Conservation (phyloP, 2,797 vertebrate species). For the Melanotaenia maccullochi region DNA sequence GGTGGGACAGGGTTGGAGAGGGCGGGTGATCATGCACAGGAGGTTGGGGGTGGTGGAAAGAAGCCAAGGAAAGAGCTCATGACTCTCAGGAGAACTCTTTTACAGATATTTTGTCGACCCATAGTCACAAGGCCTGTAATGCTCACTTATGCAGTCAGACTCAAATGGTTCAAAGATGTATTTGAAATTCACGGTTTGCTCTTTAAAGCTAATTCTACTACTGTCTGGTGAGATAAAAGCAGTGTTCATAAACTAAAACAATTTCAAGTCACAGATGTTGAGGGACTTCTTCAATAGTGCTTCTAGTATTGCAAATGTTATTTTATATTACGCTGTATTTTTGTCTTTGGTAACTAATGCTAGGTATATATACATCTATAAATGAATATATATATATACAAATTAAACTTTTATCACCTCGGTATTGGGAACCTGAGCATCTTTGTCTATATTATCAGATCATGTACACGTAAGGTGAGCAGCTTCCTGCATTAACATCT, state of each 20-base stretch:
- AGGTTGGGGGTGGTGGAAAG: constrained; percentile 23
- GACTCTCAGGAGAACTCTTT: constrained; percentile 51
- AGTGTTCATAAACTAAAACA: background rate
- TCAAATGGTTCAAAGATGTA: constrained; percentile 18
- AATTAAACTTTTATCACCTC: constrained; percentile 46
- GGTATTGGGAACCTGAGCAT: constrained; percentile 5
- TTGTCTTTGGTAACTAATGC: background rate
- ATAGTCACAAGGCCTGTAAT: constrained; percentile 45
- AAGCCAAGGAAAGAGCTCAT: constrained; percentile 45
- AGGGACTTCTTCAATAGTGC: background rate
- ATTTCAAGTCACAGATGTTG: background rate
- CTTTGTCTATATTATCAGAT: constrained; percentile 38
- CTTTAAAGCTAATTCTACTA: constrained; percentile 26
- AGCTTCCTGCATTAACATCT: constrained; percentile 55
- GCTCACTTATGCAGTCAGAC: constrained; percentile 43
- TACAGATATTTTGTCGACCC: constrained; percentile 54
- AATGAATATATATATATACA: too few species aligned
- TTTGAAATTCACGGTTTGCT: constrained; percentile 27
- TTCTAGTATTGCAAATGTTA: background rate
- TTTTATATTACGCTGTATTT: background rate
- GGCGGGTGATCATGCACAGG: constrained; percentile 19
- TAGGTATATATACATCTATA: constrained; percentile 13
- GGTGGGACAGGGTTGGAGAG: constrained; percentile 19
- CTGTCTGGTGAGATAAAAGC: constrained; percentile 13
- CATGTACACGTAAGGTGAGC: constrained; percentile 35